Base-by-base conservation (phyloP, 2,797 vertebrate genomes). In the Lepilemur ruficaudatus region DNA sequence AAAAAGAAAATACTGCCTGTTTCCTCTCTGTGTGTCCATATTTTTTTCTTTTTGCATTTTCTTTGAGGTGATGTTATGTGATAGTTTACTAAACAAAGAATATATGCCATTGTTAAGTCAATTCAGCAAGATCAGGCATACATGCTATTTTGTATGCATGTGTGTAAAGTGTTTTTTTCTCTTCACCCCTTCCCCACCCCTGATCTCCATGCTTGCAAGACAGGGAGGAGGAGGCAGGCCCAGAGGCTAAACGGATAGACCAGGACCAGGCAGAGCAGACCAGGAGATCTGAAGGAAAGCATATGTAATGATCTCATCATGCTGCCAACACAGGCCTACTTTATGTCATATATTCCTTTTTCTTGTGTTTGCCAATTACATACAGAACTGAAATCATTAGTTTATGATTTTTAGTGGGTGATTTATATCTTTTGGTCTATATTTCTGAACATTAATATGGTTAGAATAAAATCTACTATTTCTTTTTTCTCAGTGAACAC, bases 41-140 rank as follows among this genome's bases (percentile, higher is more conserved):
- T 28, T 86, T 63, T 63, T 95, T 32, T 22, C 14, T 30, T 63
- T 76, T 63, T 50, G 9, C 5, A 83, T 80, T 65, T 87, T 75
- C 28, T 43, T 57, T 85, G 43, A 70, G 46, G 43, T 94, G 35
- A 81, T 93, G 89, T 91, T 89, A 69, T 75, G 35, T 88, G 67
- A 30, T 57, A 25, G n/a, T 95, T 83, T 55, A 79, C 92, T 93
- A 84, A 78, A 80, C 12, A 13, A 13, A 73, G 70, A 57, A 2
- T 15, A 9, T 72, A 12, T 43, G 14, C 83, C 30, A 11, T 65
- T 82, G 18, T 61, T 30, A n/a, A 67, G 22, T 48, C 32, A n/a
- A 7, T 59, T 85, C 38, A 85, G 25, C 75, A 79, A 95, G 83
- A 55, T 25, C 30, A 72, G 20, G 32, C 57, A 15, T 59, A 35